A percentile compares a stretch with the other conserved stretches of the same genome.
These are phyloP conservation scores for Pipistrellus kuhlii DNA, from an alignment of 2,797 vertebrate genomes.

Conservation along the genomic window DNA sequence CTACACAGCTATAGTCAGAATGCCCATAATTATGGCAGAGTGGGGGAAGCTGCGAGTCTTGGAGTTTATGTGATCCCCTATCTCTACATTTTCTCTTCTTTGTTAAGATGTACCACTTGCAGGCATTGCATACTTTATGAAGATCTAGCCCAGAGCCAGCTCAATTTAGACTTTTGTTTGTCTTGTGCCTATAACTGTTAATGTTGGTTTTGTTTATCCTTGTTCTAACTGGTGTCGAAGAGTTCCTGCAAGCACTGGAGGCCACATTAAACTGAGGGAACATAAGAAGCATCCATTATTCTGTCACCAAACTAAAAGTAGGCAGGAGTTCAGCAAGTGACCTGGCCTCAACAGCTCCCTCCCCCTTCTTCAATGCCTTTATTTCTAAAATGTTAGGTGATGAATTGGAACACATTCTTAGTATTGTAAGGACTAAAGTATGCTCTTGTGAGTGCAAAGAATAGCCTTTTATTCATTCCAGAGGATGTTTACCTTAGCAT, in stretches of 20 bases:
- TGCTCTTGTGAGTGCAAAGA: not conserved
- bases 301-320: not conserved
- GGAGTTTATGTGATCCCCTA: not conserved
- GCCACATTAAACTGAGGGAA: not conserved
- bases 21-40: not conserved
- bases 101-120: not conserved
- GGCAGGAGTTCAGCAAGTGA: not conserved
- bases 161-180: not conserved
- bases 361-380: not conserved
- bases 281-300: not conserved
- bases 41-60: not conserved
- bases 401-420: not conserved
- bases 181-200: not conserved
- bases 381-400: conserved; percentile 18
- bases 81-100: not conserved
- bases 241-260: not conserved
- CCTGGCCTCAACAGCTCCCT: not conserved
- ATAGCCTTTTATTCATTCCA: conserved; percentile 28
- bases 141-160: not conserved
- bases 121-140: not conserved
- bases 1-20: not conserved
- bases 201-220: not conserved
- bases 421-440: not conserved
- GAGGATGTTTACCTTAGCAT: not conserved
- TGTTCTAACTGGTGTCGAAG: not conserved